phyloP scores from a whole-genome alignment of 2,797 vertebrate species.

The Odontamblyopus lacepedii region DNA sequence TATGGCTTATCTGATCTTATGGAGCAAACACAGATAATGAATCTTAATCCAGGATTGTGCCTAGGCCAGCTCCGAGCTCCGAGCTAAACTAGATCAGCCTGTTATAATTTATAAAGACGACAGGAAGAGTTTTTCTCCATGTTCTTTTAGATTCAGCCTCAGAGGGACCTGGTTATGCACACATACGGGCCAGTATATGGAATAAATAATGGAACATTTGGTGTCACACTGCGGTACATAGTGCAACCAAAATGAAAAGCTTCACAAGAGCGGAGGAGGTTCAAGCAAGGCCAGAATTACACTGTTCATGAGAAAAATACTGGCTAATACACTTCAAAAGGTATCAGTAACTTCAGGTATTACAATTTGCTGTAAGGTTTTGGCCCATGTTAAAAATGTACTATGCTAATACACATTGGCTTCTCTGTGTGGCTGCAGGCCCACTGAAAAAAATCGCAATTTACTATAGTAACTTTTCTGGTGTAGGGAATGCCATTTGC shows the following conservation, averaged over 20 bases:
- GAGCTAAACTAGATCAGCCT: constrained; percentile 5
- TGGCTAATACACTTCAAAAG: not conserved
- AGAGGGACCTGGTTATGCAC: not conserved
- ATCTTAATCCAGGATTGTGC: constrained; percentile 15
- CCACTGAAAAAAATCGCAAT: too few species aligned
- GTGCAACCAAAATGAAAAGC: not conserved
- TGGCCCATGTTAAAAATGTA: too few species aligned
- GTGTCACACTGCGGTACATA: not conserved
- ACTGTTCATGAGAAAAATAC: not conserved
- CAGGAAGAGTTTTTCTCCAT: not conserved
- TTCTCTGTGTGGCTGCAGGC: too few species aligned
- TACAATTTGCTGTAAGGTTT: not conserved
- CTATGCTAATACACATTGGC: too few species aligned
- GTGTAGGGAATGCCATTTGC: too few species aligned
- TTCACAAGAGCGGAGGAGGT: not conserved
- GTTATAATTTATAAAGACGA: constrained; percentile 1
- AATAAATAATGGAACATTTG: not conserved
- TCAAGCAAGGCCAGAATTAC: not conserved
- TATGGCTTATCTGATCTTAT: constrained; percentile 8
- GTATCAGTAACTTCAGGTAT: not conserved
- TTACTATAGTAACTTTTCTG: too few species aligned
- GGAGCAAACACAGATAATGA: constrained; percentile 14
- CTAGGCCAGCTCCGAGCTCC: constrained; percentile 7
- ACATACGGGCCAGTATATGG: not conserved
- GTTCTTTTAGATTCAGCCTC: not conserved